A percentile compares a stretch with the other conserved stretches of the same genome.
These are phyloP conservation scores for Lethocerus indicus DNA, from an alignment of 1,140 invertebrate genomes.

Conservation along the genomic window DNA sequence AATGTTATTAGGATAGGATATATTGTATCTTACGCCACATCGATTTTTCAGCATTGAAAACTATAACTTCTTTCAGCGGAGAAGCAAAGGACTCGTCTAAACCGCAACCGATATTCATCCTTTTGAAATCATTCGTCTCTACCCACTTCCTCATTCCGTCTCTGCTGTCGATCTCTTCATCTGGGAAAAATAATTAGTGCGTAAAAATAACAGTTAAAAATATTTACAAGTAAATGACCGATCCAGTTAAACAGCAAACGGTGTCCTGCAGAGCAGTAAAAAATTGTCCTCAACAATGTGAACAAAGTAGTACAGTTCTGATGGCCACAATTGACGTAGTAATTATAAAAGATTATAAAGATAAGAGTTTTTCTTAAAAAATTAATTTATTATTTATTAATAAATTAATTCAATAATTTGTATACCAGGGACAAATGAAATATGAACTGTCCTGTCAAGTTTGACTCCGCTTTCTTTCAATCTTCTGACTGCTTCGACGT, in stretches of 20 bases:
- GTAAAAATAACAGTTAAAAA: too few species aligned
- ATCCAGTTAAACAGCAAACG: too few species aligned
- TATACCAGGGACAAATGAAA: slow-evolving; percentile 66
- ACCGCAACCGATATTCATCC: slow-evolving; percentile 74
- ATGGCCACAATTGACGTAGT: too few species aligned
- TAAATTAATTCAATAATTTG: neutral
- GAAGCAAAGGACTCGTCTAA: slow-evolving; percentile 73
- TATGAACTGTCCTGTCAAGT: slow-evolving; percentile 45
- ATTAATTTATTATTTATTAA: neutral
- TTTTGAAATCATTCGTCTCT: slow-evolving; percentile 51
- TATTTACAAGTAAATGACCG: too few species aligned
- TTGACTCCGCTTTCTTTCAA: slow-evolving; percentile 37
- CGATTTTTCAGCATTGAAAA: slow-evolving; percentile 59
- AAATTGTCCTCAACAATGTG: too few species aligned
- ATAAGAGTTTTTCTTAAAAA: neutral
- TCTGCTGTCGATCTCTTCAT: slow-evolving; percentile 80
- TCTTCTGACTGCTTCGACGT: slow-evolving; percentile 56
- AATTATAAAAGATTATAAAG: neutral
- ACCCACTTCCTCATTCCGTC: slow-evolving; percentile 74
- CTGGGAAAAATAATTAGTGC: slow-evolving; percentile 27
- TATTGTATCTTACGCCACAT: slow-evolving; percentile 38
- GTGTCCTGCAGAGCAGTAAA: too few species aligned
- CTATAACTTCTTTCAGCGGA: slow-evolving; percentile 37
- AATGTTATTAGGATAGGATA: neutral
- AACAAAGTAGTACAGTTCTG: too few species aligned